Conservation (phyloP, 2,113 vertebrate genomes). For the Passer domesticus region DNA sequence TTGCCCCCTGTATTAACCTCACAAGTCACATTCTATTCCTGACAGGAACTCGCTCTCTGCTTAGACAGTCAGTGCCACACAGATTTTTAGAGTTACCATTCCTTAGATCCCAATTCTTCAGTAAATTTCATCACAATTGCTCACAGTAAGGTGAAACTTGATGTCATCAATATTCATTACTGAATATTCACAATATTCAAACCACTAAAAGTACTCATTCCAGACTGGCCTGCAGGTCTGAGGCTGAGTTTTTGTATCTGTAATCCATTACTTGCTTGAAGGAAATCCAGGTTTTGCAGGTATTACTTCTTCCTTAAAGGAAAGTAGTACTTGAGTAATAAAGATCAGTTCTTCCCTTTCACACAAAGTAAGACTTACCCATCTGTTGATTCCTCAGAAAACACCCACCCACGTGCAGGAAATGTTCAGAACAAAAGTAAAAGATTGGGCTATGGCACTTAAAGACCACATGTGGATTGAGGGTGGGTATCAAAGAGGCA, state of each 20-base stretch:
- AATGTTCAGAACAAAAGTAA: background rate
- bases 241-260: background rate
- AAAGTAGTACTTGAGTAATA: background rate
- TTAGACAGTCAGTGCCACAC: background rate
- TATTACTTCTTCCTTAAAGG: background rate
- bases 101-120: background rate
- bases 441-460: background rate
- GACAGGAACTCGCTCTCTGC: background rate
- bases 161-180: background rate
- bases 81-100: background rate
- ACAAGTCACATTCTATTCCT: background rate
- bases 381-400: background rate
- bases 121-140: background rate
- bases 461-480: background rate
- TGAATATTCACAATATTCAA: background rate
- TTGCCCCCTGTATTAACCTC: background rate
- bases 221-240: background rate
- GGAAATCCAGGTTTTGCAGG: background rate
- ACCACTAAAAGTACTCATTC: background rate
- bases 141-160: background rate
- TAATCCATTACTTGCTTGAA: background rate
- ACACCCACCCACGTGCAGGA: background rate
- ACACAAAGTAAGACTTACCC: background rate
- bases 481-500: background rate
- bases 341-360: background rate